Evolutionary conservation across 2,113 vertebrate genomes (phyloP), one percentile per base, ranked within the genome.

Genomic region (Aphelocoma coerulescens): DNA sequence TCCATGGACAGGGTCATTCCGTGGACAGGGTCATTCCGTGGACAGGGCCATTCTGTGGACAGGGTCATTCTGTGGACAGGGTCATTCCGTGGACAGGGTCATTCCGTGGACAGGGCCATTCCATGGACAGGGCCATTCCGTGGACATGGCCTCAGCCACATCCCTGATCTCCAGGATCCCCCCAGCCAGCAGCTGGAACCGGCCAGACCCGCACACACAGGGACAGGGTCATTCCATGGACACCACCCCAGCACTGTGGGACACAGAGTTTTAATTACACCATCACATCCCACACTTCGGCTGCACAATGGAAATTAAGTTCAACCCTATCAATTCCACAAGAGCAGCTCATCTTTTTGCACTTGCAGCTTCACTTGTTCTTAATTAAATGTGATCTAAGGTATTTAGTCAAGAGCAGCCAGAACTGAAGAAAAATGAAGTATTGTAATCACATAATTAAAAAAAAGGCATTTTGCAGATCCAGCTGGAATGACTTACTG

Each of bases 121-220:
- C n/a, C n/a, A n/a, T 7, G 61, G 61, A 6, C 61, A 30, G 2
- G 7, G 20, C 6, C 54, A 57, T 21, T 57, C 6, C 22, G 33
- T 4, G 35, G 26, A 20, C 71, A 20, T 98, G 15, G 97, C 98
- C 82, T 98, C 98, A 1, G 83, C 97, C 37, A 99, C 81, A 15
- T 98, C 98, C 14, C 67, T 95, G 94, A 99, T 98, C 96, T 97
- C 97, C 76, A 99, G 97, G 69, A 97, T 98, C 39, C 98, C 98
- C n/a, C 99, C 96, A 98, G 15, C 95, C 98, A 49, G 97, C 41
- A 43, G 15, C 41, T 43, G 41, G 41, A 43, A 43, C 98, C 96
- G 98, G 15, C 95, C 98, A 49, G 97, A 98, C 51, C 99, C 99
- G 95, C 35, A 49, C 69, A 82, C 43, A 93, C 93, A 58, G 84